Conservation (phyloP, 1,140 invertebrate species). For the Hyles euphorbiae region DNA sequence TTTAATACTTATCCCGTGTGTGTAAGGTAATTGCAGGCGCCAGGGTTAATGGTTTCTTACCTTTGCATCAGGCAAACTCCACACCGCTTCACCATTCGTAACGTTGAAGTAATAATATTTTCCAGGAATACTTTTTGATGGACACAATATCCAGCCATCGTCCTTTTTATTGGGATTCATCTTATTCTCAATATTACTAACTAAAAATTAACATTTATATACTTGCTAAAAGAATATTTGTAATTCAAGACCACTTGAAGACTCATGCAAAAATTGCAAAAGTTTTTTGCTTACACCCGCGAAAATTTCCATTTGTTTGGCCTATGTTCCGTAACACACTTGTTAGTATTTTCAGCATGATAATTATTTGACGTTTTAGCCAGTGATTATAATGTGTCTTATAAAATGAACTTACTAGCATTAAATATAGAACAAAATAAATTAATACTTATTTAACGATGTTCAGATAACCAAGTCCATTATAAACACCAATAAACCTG, state of each 20-base stretch:
- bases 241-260: conserved; percentile 1
- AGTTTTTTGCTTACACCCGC: conserved; percentile 34
- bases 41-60: conserved; percentile 21
- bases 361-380: too few species aligned
- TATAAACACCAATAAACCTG: too few species aligned
- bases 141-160: conserved; percentile 44
- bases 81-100: conserved; percentile 38
- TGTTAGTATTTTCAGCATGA: too few species aligned
- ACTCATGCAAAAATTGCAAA: conserved; percentile 3
- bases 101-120: conserved; percentile 59
- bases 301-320: conserved; percentile 18
- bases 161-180: conserved; percentile 35
- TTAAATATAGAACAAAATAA: too few species aligned
- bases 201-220: too few species aligned
- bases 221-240: too few species aligned
- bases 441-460: too few species aligned
- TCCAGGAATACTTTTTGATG: conserved; percentile 44
- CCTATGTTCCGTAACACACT: not conserved
- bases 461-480: too few species aligned
- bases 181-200: conserved; percentile 2
- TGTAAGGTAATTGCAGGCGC: too few species aligned
- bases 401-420: too few species aligned
- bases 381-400: too few species aligned
- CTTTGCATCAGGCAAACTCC: conserved; percentile 35
- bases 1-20: too few species aligned